These are phyloP conservation scores for Conchocele bisecta DNA, from an alignment of 2,888 invertebrate genomes.

Conservation along the genomic window DNA sequence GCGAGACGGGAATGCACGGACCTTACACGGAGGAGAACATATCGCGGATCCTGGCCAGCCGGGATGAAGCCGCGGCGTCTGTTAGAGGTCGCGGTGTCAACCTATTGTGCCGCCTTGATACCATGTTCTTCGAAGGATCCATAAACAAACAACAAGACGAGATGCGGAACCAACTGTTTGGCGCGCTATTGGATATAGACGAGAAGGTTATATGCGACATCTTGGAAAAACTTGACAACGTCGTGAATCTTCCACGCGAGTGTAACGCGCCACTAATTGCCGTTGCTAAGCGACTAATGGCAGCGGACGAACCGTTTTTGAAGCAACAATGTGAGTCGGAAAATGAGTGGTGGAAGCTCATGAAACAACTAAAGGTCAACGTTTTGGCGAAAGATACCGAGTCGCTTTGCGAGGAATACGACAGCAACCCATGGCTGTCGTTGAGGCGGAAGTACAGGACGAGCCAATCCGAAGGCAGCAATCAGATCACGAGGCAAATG, in stretches of 20 bases:
- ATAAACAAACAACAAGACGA: constrained; percentile 53
- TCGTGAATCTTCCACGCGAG: constrained; percentile 38
- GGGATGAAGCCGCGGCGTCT: constrained; percentile 61
- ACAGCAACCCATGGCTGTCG: constrained; percentile 22
- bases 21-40: constrained; percentile 71
- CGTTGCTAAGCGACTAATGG: constrained; percentile 49
- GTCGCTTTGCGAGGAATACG: constrained; percentile 26
- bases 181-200: constrained; percentile 49
- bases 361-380: constrained; percentile 5
- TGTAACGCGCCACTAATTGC: constrained; percentile 42
- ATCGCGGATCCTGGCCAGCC: constrained; percentile 56
- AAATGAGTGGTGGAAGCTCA: constrained; percentile 52
- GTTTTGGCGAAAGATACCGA: constrained; percentile 8
- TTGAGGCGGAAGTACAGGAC: constrained; percentile 10
- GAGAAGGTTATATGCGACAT: constrained; percentile 33
- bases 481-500: not conserved
- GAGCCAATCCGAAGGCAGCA: constrained; percentile 1
- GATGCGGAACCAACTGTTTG: constrained; percentile 54
- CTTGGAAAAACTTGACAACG: constrained; percentile 17
- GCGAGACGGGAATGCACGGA: constrained; percentile 66
- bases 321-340: constrained; percentile 48
- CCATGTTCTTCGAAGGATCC: constrained; percentile 68
- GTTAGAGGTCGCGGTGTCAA: constrained; percentile 61
- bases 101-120: constrained; percentile 62
- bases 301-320: constrained; percentile 48